These are phyloP conservation scores for Antheraea pernyi DNA, from an alignment of 1,140 invertebrate genomes.

Conservation along the genomic window DNA sequence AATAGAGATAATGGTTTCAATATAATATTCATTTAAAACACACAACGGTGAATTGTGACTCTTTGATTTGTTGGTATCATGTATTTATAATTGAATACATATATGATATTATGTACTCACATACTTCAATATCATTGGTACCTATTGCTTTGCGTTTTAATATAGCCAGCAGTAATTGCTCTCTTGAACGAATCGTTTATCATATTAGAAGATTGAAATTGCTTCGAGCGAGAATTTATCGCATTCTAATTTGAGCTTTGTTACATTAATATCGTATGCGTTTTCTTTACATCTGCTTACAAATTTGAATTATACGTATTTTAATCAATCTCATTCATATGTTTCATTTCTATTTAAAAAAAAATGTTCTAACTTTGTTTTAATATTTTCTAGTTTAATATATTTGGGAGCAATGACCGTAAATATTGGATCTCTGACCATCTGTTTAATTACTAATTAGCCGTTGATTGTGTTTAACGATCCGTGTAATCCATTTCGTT, in stretches of 20 bases:
- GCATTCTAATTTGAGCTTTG: conserved; percentile 41
- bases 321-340: not conserved
- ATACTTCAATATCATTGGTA: conserved; percentile 20
- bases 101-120: not conserved
- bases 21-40: not conserved
- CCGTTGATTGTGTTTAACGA: conserved; percentile 33
- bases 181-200: conserved; percentile 65
- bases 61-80: too few relatives aligned
- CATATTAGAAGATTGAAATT: conserved; percentile 51
- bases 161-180: conserved; percentile 45
- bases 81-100: not conserved
- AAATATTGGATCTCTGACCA: conserved; percentile 13
- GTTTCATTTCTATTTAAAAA: not conserved
- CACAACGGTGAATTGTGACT: not conserved
- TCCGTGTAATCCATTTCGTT: conserved; percentile 15
- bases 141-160: conserved; percentile 37
- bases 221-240: conserved; percentile 39
- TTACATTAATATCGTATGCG: conserved; percentile 27
- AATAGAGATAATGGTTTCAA: too few relatives aligned
- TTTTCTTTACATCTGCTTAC: conserved; percentile 19
- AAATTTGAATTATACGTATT: conserved; percentile 18
- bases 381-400: conserved; percentile 1
- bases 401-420: conserved; percentile 23
- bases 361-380: not conserved
- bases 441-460: conserved; percentile 33